These are phyloP conservation scores for Eolophus roseicapilla DNA, from an alignment of 2,113 vertebrate genomes.

Conservation along the genomic window DNA sequence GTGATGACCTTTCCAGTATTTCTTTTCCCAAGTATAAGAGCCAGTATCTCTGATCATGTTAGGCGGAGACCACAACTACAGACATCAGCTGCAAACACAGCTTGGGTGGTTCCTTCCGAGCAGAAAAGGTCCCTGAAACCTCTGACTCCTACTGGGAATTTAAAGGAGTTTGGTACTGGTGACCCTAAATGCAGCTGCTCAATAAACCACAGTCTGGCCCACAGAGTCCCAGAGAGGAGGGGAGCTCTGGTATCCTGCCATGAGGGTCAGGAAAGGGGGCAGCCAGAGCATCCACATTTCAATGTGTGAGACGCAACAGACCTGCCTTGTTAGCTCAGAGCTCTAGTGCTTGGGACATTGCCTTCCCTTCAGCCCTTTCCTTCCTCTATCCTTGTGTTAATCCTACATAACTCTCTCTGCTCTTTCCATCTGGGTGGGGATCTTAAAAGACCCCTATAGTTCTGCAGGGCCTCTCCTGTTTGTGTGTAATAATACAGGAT, in stretches of 20 bases:
- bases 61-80: not conserved
- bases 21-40: not conserved
- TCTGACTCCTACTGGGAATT: not conserved
- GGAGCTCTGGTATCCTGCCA: rapidly evolving
- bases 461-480: slow-evolving; percentile 46
- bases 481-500: slow-evolving; percentile 39
- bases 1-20: not conserved
- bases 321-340: slow-evolving; percentile 1
- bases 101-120: not conserved
- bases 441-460: slow-evolving; percentile 39
- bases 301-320: not conserved
- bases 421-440: slow-evolving; percentile 38
- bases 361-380: slow-evolving; percentile 15
- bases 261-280: not conserved
- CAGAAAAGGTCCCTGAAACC: not conserved
- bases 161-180: not conserved
- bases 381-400: slow-evolving; percentile 40
- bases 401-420: slow-evolving; percentile 21
- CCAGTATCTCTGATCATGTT: not conserved
- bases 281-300: not conserved
- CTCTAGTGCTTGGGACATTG: not conserved
- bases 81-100: not conserved
- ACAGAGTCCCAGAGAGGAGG: not conserved
- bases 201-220: not conserved
- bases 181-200: not conserved